These are phyloP conservation scores for Calonectris borealis DNA, from an alignment of 2,113 vertebrate species.

Conservation along the genomic window DNA sequence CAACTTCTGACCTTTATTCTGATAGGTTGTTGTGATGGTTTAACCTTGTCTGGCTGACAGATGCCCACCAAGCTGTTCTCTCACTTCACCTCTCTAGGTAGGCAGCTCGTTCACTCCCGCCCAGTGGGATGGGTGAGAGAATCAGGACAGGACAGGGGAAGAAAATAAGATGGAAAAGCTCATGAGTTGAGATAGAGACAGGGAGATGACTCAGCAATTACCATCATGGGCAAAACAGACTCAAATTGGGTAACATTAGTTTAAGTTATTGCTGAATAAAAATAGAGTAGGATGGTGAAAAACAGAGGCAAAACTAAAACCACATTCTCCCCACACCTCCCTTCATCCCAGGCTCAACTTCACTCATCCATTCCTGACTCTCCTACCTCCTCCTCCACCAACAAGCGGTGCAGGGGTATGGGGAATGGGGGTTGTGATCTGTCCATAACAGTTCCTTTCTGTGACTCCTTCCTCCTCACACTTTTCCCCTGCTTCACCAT, in stretches of 20 bases:
- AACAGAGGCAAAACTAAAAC: neutral
- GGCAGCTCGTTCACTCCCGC: neutral
- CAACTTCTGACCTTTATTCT: neutral
- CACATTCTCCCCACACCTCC: neutral
- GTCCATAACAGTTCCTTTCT: neutral
- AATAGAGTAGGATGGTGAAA: neutral
- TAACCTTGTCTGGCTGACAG: neutral
- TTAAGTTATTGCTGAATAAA: neutral
- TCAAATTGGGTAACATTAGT: neutral
- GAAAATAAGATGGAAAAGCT: neutral
- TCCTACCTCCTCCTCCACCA: neutral
- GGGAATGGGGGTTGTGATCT: neutral
- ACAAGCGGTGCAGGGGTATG: rapidly evolving
- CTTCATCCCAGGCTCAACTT: neutral
- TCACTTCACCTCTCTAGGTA: neutral
- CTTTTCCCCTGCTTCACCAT: neutral
- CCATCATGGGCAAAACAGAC: neutral
- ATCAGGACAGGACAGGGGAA: neutral
- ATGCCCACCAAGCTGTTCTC: neutral
- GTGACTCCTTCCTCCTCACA: neutral
- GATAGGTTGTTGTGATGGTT: neutral
- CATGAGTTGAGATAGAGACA: neutral
- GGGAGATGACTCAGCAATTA: neutral
- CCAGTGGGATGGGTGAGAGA: neutral
- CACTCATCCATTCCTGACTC: neutral